Percentiles rank a stretch among this genome's conserved stretches.
These are phyloP conservation scores for Heterochromis multidens DNA, from an alignment of 2,113 vertebrate species.

Conservation along the genomic window DNA sequence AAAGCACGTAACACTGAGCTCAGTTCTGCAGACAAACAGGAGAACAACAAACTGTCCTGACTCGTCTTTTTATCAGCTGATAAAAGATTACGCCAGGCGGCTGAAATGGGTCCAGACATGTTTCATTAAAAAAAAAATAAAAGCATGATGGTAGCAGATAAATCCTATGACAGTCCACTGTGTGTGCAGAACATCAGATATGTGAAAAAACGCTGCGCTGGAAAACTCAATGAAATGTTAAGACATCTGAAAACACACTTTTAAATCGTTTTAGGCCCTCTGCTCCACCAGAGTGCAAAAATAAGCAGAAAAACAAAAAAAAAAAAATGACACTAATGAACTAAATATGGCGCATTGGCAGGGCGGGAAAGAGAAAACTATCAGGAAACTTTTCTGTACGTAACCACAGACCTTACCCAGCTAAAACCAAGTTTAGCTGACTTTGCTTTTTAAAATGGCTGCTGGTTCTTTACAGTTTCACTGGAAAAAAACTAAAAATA, in stretches of 20 bases:
- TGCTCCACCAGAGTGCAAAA: neutral
- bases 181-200: neutral
- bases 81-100: neutral
- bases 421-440: neutral
- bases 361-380: neutral
- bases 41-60: neutral
- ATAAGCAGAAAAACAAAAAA: too few species aligned
- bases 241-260: neutral
- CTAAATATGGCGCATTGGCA: neutral
- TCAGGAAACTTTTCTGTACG: neutral
- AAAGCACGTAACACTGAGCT: neutral
- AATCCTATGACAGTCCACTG: neutral
- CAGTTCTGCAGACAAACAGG: neutral
- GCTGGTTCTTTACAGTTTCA: rapidly evolving
- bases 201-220: neutral
- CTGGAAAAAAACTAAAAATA: neutral
- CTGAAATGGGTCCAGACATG: neutral
- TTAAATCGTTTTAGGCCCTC: neutral
- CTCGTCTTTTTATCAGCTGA: neutral
- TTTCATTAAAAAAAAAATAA: neutral
- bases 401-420: neutral
- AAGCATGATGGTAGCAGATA: neutral
- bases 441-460: neutral
- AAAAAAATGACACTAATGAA: too few species aligned
- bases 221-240: neutral